A percentile compares a stretch with the other conserved stretches of the same genome.
Conservation (phyloP, 2,797 vertebrate genomes). For the Varecia variegata region DNA sequence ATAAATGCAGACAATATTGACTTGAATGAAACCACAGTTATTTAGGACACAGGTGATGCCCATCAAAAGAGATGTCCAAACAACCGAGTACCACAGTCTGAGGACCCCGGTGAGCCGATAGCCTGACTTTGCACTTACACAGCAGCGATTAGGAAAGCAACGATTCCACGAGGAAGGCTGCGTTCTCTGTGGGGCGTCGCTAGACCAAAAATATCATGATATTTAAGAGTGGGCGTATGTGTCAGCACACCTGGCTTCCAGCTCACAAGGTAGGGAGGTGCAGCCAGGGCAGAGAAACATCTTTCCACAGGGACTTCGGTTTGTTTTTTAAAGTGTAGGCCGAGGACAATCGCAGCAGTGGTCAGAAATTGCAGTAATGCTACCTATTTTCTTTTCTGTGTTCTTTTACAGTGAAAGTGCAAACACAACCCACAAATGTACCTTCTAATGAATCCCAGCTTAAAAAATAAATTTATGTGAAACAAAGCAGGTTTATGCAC, state of each 20-base stretch:
- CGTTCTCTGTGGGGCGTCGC: constrained; percentile 64
- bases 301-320: accelerated
- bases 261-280: not conserved
- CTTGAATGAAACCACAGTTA: constrained; percentile 71
- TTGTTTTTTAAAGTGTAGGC: not conserved
- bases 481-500: not conserved
- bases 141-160: constrained; percentile 75
- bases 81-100: constrained; percentile 24
- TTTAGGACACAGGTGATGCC: constrained; percentile 75
- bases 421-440: not conserved
- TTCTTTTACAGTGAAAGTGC: not conserved
- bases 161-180: constrained; percentile 56
- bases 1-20: constrained; percentile 80
- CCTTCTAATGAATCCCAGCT: not conserved
- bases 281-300: not conserved
- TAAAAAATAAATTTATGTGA: not conserved
- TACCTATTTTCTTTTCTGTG: not conserved
- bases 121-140: constrained; percentile 72
- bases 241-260: accelerated
- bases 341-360: not conserved
- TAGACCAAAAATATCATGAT: not conserved
- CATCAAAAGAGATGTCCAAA: constrained; percentile 77
- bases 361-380: not conserved
- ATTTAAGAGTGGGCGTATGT: not conserved
- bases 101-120: constrained; percentile 69